Evolutionary conservation across 30 jellyfish, hydroid and myxozoan species (phyloP), one percentile per base, ranked within the genome.

Genomic region (Hydractinia echinata): DNA sequence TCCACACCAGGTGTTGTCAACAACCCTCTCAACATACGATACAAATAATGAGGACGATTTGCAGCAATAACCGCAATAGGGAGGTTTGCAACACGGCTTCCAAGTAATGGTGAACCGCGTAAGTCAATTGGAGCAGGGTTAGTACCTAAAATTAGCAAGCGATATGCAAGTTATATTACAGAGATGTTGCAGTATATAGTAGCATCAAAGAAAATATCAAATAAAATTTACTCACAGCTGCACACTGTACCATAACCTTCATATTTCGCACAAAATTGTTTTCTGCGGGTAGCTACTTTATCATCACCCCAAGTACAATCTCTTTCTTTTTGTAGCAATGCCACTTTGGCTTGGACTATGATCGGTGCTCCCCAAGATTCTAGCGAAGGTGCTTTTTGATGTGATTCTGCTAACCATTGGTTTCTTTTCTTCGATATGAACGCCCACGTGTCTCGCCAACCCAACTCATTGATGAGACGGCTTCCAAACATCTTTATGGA

Each of bases 41-140:
- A 89, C 84, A 95, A 76, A 56, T 95, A 95, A 61, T 85, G 85
- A 0, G 99, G 99, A 56, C 99, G 79, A 82, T 95, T 86, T 67
- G 99, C 87, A n/a, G 99, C 99, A 11, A 95, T 86, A 16, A 95
- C 89, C 50, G 97, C 97, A 67, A 95, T 90, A 13, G 99, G 99
- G 10, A 89, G 76, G 8, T 85, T 81, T 14, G 96, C 91, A 54
- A 88, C 81, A 19, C 67, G 86, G 82, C 55, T 87, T 51, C 78
- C 76, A 5, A 90, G 89, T 50, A 88, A 49, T 50, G 95, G 83
- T 19, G 83, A 94, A 4, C 95, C 95, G n/a, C 85, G 76, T 67
- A 93, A 79, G 60, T 88, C 92, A 7, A 93, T 88, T 55, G 99
- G 99, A 11, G 96, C 95, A 6, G 99, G 99, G 62, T 88, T 85